phyloP scores from a whole-genome alignment of 2,113 vertebrate species.

The Grus americana region DNA sequence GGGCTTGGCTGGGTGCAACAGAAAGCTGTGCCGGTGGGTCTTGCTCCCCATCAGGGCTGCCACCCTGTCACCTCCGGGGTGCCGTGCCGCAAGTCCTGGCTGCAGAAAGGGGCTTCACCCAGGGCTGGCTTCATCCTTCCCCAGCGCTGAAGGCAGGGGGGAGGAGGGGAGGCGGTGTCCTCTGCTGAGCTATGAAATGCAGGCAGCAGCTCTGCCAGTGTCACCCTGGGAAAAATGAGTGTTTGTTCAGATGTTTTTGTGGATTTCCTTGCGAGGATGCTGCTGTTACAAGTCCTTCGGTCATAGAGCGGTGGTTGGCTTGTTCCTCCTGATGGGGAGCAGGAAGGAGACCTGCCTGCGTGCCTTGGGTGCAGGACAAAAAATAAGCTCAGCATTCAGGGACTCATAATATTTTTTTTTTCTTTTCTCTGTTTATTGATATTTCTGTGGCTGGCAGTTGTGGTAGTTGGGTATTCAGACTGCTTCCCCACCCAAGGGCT shows the following conservation, averaged over 20 bases:
- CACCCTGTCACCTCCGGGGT: fast-evolving
- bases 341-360: background rate
- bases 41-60: background rate
- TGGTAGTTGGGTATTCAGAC: background rate
- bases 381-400: background rate
- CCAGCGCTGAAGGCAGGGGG: background rate
- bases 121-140: background rate
- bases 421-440: background rate
- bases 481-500: background rate
- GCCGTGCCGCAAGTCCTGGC: background rate
- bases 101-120: background rate
- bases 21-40: background rate
- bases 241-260: background rate
- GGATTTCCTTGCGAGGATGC: background rate
- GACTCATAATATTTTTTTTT: too few species aligned
- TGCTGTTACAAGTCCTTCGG: background rate
- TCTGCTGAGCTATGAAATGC: background rate
- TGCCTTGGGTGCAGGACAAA: background rate
- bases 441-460: background rate
- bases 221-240: fast-evolving
- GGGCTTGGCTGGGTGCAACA: background rate
- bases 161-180: background rate
- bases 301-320: background rate
- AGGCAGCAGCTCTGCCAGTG: background rate
- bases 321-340: background rate